Evolutionary conservation across 2,888 invertebrate species (phyloP).

Genomic region (Drosophila histrio): DNA sequence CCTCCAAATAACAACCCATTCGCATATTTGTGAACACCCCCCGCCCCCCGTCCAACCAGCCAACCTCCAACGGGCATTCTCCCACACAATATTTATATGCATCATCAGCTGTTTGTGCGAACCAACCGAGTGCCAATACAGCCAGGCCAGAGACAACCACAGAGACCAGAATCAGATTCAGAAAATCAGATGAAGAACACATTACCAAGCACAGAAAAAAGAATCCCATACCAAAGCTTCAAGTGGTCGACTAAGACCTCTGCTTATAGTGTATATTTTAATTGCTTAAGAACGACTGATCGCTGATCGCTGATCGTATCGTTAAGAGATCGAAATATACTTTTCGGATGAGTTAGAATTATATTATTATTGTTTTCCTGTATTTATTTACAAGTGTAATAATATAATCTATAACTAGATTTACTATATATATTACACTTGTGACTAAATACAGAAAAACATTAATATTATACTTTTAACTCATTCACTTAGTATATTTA

Average conservation of each 20-base stretch:
- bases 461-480: too few relatives aligned
- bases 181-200: conserved; percentile 17
- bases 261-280: neutral
- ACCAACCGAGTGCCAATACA: conserved; percentile 30
- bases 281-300: neutral
- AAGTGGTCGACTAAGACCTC: conserved; percentile 48
- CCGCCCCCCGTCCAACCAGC: neutral
- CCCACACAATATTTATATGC: conserved; percentile 41
- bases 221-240: conserved; percentile 33
- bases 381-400: too few relatives aligned
- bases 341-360: neutral
- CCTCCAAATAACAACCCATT: conserved; percentile 47
- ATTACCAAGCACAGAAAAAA: conserved; percentile 20
- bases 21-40: conserved; percentile 41
- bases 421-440: too few relatives aligned
- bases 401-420: too few relatives aligned
- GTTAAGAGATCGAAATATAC: neutral
- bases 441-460: too few relatives aligned
- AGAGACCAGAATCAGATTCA: conserved; percentile 12
- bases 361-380: neutral
- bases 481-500: too few relatives aligned
- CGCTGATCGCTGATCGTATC: neutral
- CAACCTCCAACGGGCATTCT: conserved; percentile 6
- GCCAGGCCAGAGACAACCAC: conserved; percentile 20
- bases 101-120: conserved; percentile 69